phyloP scores from a whole-genome alignment of 2,888 invertebrate genomes.

The Maniola hyperantus region DNA sequence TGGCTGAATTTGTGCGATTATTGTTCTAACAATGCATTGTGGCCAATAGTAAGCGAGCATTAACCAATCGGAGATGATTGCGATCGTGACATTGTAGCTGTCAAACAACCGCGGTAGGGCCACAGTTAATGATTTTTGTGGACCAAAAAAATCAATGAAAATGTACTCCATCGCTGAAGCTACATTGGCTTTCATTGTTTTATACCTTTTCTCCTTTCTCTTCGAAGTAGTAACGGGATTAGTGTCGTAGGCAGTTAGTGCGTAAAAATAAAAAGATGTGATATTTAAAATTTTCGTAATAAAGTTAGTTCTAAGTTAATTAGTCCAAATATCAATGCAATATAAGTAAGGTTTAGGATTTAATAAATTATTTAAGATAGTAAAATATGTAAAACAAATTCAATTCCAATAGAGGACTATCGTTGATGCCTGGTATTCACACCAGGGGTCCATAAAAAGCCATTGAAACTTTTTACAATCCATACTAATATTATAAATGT shows the following conservation, averaged over 20 bases:
- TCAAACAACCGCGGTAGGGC: too few relatives aligned
- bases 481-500: too few relatives aligned
- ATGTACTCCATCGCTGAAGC: slow-evolving; percentile 79
- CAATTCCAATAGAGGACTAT: slow-evolving; percentile 26
- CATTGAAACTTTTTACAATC: too few relatives aligned
- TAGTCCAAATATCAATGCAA: slow-evolving; percentile 74
- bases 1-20: too few relatives aligned
- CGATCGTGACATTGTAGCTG: too few relatives aligned
- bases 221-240: slow-evolving; percentile 77
- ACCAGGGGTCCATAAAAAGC: slow-evolving; percentile 84
- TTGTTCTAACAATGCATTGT: too few relatives aligned
- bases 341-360: slow-evolving; percentile 34
- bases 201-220: slow-evolving; percentile 74
- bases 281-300: slow-evolving; percentile 55
- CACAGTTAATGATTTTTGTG: slow-evolving; percentile 32
- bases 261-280: slow-evolving; percentile 64
- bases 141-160: slow-evolving; percentile 47
- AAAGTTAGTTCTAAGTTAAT: slow-evolving; percentile 58
- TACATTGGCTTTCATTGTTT: slow-evolving; percentile 71
- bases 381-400: slow-evolving; percentile 13
- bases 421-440: slow-evolving; percentile 83
- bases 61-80: too few relatives aligned
- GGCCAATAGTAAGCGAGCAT: too few relatives aligned
- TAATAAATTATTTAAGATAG: slow-evolving; percentile 27
- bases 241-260: slow-evolving; percentile 57